Evolutionary conservation across 2,113 vertebrate genomes (phyloP), one percentile per base, ranked within the genome.

Genomic region (Amphilophus citrinellus): DNA sequence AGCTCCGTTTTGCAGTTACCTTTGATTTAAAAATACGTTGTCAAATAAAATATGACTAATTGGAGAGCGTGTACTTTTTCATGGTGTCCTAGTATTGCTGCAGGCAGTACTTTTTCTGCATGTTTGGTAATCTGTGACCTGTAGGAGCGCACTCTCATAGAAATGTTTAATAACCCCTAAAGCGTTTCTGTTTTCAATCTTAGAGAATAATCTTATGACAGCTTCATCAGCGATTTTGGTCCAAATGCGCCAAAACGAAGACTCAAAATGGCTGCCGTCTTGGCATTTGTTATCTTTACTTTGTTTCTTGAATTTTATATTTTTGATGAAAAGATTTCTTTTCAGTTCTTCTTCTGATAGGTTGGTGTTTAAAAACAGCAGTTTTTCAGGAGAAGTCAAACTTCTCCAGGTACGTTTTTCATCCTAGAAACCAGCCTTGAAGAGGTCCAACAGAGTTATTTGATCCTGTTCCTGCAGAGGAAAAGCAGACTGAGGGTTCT

Each of bases 221-320:
- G 44, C 50, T 71, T 50, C 10, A 0, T 9, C 66, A 20, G 44
- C 15, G 18, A 71, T 20, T 5, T 50, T 0, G 0, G 66, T 0
- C 15, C 66, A 50, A 71, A 27, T 30, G 47, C 0, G 17, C 15
- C 42, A 71, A 71, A 30, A 50, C 15, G 50, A 50, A 24, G 27
- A 18, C 18, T 30, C 18, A 18, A 30, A 68, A 68, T 7, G 44
- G 22, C 24, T 71, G 66, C 13, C 17, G 1, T 18, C 5, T 27
- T 68, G 66, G 9, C 20, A 20, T 71, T 50, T 53, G 6, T n/a
- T 73, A 10, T 10, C 24, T 32, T 6, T 53, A n/a, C 17, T 6
- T 17, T 47, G 5, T 15, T 15, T 15, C 4, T 14, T 47, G 44
- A 47, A 15, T 15, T 47, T 47, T 47, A 47, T 1, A 53, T n/a